Evolutionary conservation across 2,113 vertebrate species (phyloP), one percentile per base, ranked within the genome.

Genomic region (Dasyprocta punctata): DNA sequence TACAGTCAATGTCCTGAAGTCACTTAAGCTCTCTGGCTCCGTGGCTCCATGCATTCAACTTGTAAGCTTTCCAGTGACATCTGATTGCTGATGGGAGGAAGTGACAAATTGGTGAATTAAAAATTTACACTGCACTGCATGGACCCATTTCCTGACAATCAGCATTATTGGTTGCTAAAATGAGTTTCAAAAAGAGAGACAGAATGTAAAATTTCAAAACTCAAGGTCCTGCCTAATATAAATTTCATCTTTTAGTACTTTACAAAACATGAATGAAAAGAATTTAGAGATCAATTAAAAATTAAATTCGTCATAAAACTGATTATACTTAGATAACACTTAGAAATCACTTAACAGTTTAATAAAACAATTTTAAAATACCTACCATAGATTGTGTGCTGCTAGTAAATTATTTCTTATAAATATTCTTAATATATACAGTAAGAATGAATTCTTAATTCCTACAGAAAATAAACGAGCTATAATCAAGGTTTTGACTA

Each of bases 51-150:
- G 61, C 58, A 92, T 85, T 88, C 90, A 49, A 38, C 93, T 26
- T 41, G 7, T 49, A 86, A 86, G 11, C 44, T 88, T 78, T 80
- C 65, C 83, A 93, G 54, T 14, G 75, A 88, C 0, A 13, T 58
- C 7, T 56, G 86, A 84, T 52, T 75, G 84, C 80, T 67, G 63
- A 81, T 0, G 9, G 92, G 78, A 94, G 83, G 86, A 97, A 93
- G 84, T 77, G 81, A 96, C 92, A 97, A 90, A 91, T 89, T 38
- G 77, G 92, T 10, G 83, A 93, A 95, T 97, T 95, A 97, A 97
- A 98, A 91, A 91, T 96, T 86, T 87, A 97, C 67, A 65, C 78
- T 20, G 49, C 0, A 1, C 80, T 61, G 33, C 52, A 75, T 24
- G 75, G 91, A 75, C 17, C 38, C 52, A 90, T 71, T 95, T 96